phyloP scores from a whole-genome alignment of 2,888 invertebrate genomes.

The Andrena minutula region DNA sequence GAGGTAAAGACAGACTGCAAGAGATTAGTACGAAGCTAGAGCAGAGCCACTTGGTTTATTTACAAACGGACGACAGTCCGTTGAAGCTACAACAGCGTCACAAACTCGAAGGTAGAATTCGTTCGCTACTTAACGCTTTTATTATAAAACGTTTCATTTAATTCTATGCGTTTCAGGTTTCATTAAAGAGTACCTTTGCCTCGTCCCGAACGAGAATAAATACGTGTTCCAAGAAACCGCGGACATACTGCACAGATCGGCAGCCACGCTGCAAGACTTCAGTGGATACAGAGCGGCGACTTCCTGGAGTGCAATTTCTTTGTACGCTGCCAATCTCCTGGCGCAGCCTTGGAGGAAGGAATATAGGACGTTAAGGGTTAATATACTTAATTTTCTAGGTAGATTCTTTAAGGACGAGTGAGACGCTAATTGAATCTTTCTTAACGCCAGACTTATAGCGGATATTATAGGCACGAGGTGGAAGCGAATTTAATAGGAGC shows the following conservation, averaged over 20 bases:
- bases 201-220: conserved; percentile 92
- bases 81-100: conserved; percentile 91
- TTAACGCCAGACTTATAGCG: conserved; percentile 90
- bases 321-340: conserved; percentile 94
- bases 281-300: conserved; percentile 92
- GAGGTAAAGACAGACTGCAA: conserved; percentile 86
- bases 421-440: conserved; percentile 45
- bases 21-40: conserved; percentile 91
- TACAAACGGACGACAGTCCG: conserved; percentile 92
- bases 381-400: conserved; percentile 56
- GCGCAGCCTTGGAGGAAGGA: conserved; percentile 96
- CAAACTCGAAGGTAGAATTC: conserved; percentile 90
- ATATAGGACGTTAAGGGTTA: conserved; percentile 92
- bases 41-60: conserved; percentile 91
- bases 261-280: conserved; percentile 90
- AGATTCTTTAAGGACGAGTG: conserved; percentile 23
- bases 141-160: background rate
- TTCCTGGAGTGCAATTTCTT: conserved; percentile 94
- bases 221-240: conserved; percentile 91
- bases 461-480: conserved; percentile 95
- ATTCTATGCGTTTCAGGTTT: conserved; percentile 86
- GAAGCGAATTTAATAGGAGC: conserved; percentile 92
- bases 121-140: background rate
- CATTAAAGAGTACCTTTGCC: conserved; percentile 91
- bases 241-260: conserved; percentile 91